Evolutionary conservation across 2,113 vertebrate species (phyloP), one percentile per base, ranked within the genome.

Genomic region (Lagopus leucura): DNA sequence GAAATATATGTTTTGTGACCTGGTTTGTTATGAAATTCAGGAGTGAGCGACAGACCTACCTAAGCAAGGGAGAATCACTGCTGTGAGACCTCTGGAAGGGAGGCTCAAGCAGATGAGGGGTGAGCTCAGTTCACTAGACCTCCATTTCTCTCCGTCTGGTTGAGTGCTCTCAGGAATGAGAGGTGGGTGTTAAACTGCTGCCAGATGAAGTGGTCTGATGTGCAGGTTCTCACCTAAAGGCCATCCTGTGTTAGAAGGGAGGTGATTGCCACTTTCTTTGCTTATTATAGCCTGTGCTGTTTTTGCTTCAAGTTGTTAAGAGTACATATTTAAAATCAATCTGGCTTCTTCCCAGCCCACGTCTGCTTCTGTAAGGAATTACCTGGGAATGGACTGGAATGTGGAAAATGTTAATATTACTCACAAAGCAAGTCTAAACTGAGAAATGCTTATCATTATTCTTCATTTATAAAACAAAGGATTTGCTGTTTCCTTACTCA

Each of bases 371-470:
- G 0, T 76, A 24, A 66, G 47, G 64, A 43, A 24, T 34, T 13
- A 25, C 54, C 43, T 82, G 22, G 61, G 60, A 82, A 38, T 48
- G 6, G 60, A 48, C 48, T 43, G 38, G 28, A 69, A 40, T 63
- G 73, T 89, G 77, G 65, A 70, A 55, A 86, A 48, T 48, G 47
- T 76, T 43, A 34, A 30, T 75, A 36, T 67, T 85, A 36, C 63
- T 85, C 18, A 61, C 16, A 11, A n/a, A 48, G 28, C 34, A 77
- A 82, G 28, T n/a, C 77, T 16, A 27, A 70, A n/a, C 25, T 70
- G 67, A 61, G 45, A 83, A 66, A 55, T 50, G 32, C 16, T 61
- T 82, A 40, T 16, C 0, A 0, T 54, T 36, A 4, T 65, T 77
- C 47, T 58, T 88, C 15, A 70, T 47, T 55, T 65, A 34, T 60